Evolutionary conservation across 2,888 invertebrate genomes (phyloP).

Genomic region (Tachina lurida): DNA sequence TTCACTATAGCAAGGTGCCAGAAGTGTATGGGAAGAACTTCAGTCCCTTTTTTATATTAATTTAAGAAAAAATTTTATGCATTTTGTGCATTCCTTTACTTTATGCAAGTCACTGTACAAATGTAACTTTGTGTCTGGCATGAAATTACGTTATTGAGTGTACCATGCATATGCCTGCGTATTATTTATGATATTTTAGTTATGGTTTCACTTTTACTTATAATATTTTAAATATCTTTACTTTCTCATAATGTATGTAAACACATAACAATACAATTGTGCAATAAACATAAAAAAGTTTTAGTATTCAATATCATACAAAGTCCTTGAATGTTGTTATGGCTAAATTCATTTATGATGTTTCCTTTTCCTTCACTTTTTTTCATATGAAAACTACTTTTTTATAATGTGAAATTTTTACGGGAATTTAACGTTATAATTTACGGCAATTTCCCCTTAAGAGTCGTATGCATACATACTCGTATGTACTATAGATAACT

Average conservation of each 20-base stretch:
- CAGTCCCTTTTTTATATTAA: too few species aligned
- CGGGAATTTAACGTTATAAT: conserved; percentile 56
- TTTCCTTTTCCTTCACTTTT: not conserved
- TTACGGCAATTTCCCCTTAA: conserved; percentile 44
- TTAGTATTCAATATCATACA: conserved; percentile 18
- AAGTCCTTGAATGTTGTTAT: conserved; percentile 54
- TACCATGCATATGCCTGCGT: conserved; percentile 44
- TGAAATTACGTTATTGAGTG: conserved; percentile 13
- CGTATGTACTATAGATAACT: not conserved
- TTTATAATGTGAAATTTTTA: conserved; percentile 39
- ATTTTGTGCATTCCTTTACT: too few species aligned
- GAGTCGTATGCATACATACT: not conserved
- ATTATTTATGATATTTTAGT: conserved; percentile 62
- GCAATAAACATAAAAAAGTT: conserved; percentile 25
- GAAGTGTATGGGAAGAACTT: too few species aligned
- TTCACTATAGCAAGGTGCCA: too few species aligned
- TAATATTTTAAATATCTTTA: conserved; percentile 59
- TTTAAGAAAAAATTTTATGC: too few species aligned
- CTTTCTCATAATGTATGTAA: not conserved
- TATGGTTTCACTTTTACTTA: conserved; percentile 64
- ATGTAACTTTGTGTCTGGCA: conserved; percentile 22
- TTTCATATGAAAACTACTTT: conserved; percentile 1
- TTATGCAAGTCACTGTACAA: not conserved
- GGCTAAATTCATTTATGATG: conserved; percentile 40
- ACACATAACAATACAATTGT: not conserved